These are phyloP conservation scores for Graptemys geographica DNA, from an alignment of 2,797 vertebrate genomes.

Conservation along the genomic window DNA sequence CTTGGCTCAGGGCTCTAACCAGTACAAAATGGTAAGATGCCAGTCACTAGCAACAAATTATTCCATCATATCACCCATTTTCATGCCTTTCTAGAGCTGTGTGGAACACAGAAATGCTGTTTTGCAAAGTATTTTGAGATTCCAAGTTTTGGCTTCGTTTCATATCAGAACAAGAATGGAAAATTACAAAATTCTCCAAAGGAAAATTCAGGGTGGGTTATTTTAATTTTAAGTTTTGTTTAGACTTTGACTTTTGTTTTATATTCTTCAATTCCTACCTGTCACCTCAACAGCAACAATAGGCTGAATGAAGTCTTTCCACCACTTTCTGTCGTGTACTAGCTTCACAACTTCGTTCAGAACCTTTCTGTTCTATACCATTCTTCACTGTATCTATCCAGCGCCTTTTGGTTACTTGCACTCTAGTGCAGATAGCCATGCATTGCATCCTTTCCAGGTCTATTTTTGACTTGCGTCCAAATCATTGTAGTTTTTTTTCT, in stretches of 20 bases:
- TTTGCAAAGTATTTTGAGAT: neutral
- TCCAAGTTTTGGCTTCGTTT: neutral
- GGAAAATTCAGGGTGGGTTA: neutral
- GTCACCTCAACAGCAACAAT: neutral
- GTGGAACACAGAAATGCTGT: neutral
- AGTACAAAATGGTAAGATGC: neutral
- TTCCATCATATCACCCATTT: neutral
- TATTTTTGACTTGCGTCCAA: neutral
- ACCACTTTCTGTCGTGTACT: neutral
- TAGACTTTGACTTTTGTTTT: neutral
- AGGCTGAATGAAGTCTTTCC: neutral
- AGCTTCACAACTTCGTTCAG: neutral
- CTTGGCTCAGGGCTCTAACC: rapidly evolving
- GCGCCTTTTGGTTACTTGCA: neutral
- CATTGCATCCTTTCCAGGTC: neutral
- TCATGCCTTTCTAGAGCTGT: neutral
- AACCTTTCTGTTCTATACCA: neutral
- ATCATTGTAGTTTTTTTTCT: neutral
- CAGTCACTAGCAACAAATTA: neutral
- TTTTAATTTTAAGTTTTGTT: neutral
- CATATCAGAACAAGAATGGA: neutral
- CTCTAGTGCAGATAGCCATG: rapidly evolving
- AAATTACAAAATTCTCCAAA: neutral
- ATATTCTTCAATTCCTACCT: neutral
- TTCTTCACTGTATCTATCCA: neutral